A percentile compares a stretch with the other conserved stretches of the same genome.
Conservation (phyloP, 2,888 invertebrate genomes). For the Gisinianus flammeolus region DNA sequence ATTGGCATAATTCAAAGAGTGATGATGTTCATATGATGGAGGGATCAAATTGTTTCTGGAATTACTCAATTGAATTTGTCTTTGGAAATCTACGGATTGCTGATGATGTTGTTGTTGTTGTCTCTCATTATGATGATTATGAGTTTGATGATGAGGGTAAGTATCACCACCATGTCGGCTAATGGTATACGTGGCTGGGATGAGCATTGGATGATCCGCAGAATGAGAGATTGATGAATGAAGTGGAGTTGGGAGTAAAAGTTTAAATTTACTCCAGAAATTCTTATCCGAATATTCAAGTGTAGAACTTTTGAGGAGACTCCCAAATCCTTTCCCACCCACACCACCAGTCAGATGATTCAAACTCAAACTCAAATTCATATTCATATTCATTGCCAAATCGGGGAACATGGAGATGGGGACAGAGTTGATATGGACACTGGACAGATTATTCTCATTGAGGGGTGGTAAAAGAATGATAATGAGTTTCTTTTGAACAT, state of each 20-base stretch:
- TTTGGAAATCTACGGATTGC: background rate
- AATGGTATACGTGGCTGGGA: conserved; percentile 39
- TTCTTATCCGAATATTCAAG: conserved; percentile 51
- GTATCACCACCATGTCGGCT: conserved; percentile 8
- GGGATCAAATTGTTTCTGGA: background rate
- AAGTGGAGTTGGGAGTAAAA: conserved; percentile 43
- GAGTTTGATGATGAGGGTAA: background rate
- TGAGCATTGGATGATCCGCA: conserved; percentile 35
- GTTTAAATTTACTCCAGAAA: conserved; percentile 56
- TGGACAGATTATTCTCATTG: conserved; percentile 25
- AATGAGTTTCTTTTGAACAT: conserved; percentile 50
- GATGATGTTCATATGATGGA: background rate
- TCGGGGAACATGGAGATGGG: background rate
- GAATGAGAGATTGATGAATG: conserved; percentile 10
- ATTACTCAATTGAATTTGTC: background rate
- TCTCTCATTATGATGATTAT: background rate
- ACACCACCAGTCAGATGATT: background rate
- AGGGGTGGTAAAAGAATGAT: conserved; percentile 52
- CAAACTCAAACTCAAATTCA: background rate
- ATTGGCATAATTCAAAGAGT: background rate
- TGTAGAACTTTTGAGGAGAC: conserved; percentile 23
- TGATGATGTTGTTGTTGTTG: background rate
- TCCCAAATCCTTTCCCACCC: background rate
- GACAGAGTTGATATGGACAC: background rate
- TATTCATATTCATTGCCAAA: background rate